Conservation (phyloP, 1,140 invertebrate species). For the Drosophila pseudoobscura region DNA sequence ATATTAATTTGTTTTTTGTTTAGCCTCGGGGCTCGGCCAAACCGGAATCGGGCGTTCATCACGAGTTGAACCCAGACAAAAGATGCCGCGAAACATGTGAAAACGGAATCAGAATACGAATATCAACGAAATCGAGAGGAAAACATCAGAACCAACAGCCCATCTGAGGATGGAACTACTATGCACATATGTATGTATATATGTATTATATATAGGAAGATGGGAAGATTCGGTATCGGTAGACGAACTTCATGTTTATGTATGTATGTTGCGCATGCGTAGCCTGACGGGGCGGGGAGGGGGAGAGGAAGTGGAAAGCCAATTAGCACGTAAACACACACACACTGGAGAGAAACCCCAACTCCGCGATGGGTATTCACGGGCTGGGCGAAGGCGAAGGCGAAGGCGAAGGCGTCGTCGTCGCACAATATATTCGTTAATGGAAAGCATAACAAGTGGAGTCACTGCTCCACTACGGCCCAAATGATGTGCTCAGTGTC, state of each 20-base stretch:
- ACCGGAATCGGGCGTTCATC: conserved; percentile 66
- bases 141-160: conserved; percentile 57
- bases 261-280: conserved; percentile 53
- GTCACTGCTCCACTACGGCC: not conserved
- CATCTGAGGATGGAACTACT: conserved; percentile 4
- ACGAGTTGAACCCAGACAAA: conserved; percentile 48
- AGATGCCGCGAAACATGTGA: conserved; percentile 53
- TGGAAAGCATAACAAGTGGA: conserved; percentile 14
- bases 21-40: conserved; percentile 29
- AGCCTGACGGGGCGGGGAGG: not conserved
- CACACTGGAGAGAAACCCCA: conserved; percentile 19
- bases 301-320: conserved; percentile 36
- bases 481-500: conserved; percentile 4
- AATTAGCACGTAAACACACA: conserved; percentile 48
- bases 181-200: not conserved
- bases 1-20: conserved; percentile 36
- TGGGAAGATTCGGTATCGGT: too few relatives aligned
- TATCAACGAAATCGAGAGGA: conserved; percentile 62
- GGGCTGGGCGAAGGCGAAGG: conserved; percentile 1
- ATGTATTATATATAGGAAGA: not conserved
- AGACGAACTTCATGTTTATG: not conserved
- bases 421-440: not conserved
- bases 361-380: conserved; percentile 7
- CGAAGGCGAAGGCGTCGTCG: too few relatives aligned
- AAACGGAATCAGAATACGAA: conserved; percentile 34